Base-by-base conservation (phyloP, 2,797 vertebrate genomes). In the Sebastes oblongus region DNA sequence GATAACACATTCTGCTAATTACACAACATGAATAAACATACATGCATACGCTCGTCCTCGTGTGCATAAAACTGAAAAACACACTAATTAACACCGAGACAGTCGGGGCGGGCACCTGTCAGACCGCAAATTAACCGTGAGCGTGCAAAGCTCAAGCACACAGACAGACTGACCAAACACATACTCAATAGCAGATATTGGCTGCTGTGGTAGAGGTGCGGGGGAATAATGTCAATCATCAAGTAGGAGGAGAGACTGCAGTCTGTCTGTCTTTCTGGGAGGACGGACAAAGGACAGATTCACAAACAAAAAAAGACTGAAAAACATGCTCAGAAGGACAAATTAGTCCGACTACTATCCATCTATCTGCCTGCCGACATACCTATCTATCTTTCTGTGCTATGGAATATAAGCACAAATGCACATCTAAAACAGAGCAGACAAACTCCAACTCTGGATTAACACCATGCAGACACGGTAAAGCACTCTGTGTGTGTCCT, bases 401-500 rank as follows among this genome's bases (percentile, higher is more conserved):
- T 56, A 66, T 55, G 67, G 27, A 62, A 68, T 34, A 74, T 29
- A 71, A 56, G 20, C 66, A 74, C 61, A 82, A 66, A 66, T 66
- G 72, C 52, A 74, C 64, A 83, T 68, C 71, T 68, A 66, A 77
- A 70, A 70, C 72, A 66, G 61, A 58, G 78, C 25, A 72, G 69
- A 84, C 85, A 66, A 91, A 78, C 66, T 29, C 70, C 46, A 58
- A 72, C 80, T 85, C 86, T 84, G 80, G 87, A 89, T 91, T 88
- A 89, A 91, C 87, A 89, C 81, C 68, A 25, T 39, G 77, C 88
- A 77, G 90, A 94, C 94, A 94, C 4, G 72, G 77, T 87, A 94
- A 94, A 93, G 94, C 93, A 95, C 93, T 95, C 88, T 87, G 66
- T 9, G 58, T 34, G 22, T 58, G 39, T 91, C 92, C 86, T 87